Evolutionary conservation across 2,888 invertebrate genomes (phyloP), one percentile per base, ranked within the genome.

Genomic region (Tachina fera): DNA sequence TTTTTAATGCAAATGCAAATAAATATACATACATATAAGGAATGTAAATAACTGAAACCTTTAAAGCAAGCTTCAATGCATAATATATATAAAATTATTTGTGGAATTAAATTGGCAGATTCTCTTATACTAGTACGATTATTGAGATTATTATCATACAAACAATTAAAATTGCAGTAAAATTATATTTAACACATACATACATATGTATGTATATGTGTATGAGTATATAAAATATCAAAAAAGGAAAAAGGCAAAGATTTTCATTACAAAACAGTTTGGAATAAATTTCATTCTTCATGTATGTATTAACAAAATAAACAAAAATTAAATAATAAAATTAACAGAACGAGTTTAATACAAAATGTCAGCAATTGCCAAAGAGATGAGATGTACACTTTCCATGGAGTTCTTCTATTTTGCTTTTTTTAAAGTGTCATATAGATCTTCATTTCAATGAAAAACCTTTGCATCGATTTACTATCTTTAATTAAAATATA

Each of bases 51-150:
- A 45, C 14, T 63, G 45, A 71, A 71, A 74, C 43, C 19, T 58
- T 56, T 47, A 41, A 72, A 47, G 47, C 63, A 13, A 22, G 14
- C 39, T 60, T 58, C n/a, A 56, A 53, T 45, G 47, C 70, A 39
- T 63, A 68, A 70, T 61, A 16, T 22, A 53, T 8, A 45, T 39
- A 53, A 70, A 31, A 61, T 14, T 58, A 41, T 39, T n/a, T 39
- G 13, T 68, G 53, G 60, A 75, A 75, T 65, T 45, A 39, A 63
- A 63, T 45, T 72, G 56, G 53, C 71, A 65, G 53, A 72, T 79
- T 65, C 56, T 19, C 43, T n/a, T 67, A n/a, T n/a, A n/a, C n/a
- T n/a, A n/a, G 39, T 22, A 49, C 22, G 14, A 47, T 45, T 43
- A 51, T 11, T 56, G 5, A 39, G 45, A 5, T 60, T 60, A 39